Base-by-base conservation (phyloP, 1,140 invertebrate species). In the Scaptomyza pallida region DNA sequence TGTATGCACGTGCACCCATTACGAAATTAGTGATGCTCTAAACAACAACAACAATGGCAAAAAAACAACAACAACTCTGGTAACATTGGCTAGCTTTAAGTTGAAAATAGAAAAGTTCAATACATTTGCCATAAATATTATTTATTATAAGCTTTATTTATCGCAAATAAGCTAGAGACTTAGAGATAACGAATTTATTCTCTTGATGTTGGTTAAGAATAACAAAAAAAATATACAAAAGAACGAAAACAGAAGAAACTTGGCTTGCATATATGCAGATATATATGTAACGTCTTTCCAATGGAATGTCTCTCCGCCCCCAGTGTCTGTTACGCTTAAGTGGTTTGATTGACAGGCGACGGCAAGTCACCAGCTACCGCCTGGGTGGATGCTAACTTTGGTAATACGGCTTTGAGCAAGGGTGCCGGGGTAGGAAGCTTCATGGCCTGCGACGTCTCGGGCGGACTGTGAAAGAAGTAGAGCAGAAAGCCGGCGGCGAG, bases 401-500 rank as follows among this genome's bases (percentile, higher is more conserved):
- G 44, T 2, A 75, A 2, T 6, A 23, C 56, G 16, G 56, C 65
- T 12, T 45, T 56, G n/a, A 52, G 6, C 37, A 33, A 9, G 9
- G 61, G 17, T 1, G 37, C 40, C 6, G 5, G 1, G 35, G 57
- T 10, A 16, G 5, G 10, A 13, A 3, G 1, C 9, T 54, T 56
- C 3, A 16, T 2, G 1, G 35, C 40, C 51, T 55, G 19, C n/a
- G 44, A 10, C 12, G 21, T 10, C 2, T 67, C 70, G 2, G 75
- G 5, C 16, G 76, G 63, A 78, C 30, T 75, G 41, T 94, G 93
- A 74, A 95, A 95, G 77, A 95, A 95, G 63, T 93, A 96, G 19
- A 97, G 92, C 95, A 97, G 96, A 91, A 98, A 98, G 21, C 97
- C 96, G 62, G 94, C 93, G 23, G 97, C 96, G 8, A 98, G 90